A percentile compares a stretch with the other conserved stretches of the same genome.
phyloP scores from a whole-genome alignment of 2,888 invertebrate genomes.

The Pegoplata infirma region DNA sequence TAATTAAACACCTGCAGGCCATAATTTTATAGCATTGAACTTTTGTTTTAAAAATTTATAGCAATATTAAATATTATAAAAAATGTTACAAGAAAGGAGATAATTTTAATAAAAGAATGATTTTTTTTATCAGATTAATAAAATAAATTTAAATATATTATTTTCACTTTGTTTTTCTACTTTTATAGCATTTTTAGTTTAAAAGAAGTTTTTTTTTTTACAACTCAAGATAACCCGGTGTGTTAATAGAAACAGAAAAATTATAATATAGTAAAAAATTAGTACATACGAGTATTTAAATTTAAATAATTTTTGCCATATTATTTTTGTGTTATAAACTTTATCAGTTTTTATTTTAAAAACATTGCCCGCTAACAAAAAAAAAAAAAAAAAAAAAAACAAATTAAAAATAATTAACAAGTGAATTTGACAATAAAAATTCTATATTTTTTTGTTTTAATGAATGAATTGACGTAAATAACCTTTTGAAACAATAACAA shows the following conservation, averaged over 20 bases:
- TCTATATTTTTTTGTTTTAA: not conserved
- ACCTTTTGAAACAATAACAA: slow-evolving; percentile 2
- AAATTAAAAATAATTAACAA: not conserved
- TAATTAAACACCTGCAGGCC: slow-evolving; percentile 25
- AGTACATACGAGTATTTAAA: not conserved
- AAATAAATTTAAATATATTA: not conserved
- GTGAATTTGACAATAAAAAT: not conserved
- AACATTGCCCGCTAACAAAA: not conserved
- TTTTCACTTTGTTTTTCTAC: not conserved
- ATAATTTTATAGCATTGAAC: slow-evolving; percentile 13
- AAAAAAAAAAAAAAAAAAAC: no score
- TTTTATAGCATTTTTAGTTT: not conserved
- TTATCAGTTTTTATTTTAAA: not conserved
- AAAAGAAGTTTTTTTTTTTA: not conserved
- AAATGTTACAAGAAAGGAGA: not conserved
- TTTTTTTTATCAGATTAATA: not conserved
- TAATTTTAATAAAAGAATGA: not conserved
- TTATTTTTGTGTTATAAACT: no score
- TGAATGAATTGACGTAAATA: slow-evolving; percentile 2
- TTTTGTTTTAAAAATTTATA: no score
- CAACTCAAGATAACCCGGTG: not conserved
- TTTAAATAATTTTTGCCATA: not conserved
- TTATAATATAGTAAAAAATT: not conserved
- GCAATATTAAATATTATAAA: not conserved
- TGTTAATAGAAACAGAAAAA: not conserved